Conservation (phyloP, 2,797 vertebrate genomes). For the Sarcophilus harrisii region DNA sequence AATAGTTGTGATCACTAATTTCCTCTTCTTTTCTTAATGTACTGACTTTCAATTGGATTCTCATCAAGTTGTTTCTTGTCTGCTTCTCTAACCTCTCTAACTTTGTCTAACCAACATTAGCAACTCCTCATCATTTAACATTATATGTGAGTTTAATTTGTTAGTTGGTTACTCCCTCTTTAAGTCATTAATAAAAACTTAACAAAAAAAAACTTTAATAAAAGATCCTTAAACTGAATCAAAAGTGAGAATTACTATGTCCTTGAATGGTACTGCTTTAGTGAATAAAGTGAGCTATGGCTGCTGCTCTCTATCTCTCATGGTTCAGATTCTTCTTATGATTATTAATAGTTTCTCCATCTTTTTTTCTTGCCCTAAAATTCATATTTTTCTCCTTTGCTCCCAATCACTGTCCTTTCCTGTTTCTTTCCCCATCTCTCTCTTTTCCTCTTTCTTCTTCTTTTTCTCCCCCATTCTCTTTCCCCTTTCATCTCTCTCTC, state of each 20-base stretch:
- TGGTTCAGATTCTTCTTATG: neutral
- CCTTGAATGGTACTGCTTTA: neutral
- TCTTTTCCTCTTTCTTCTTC: too few relatives aligned
- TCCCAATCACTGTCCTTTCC: too few relatives aligned
- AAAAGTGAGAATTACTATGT: neutral
- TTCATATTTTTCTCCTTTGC: neutral
- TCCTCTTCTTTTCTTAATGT: neutral
- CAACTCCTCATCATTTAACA: neutral
- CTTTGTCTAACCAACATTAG: neutral
- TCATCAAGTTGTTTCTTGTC: neutral
- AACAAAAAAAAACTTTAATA: too few relatives aligned
- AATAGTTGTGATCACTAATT: neutral
- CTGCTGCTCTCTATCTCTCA: too few relatives aligned
- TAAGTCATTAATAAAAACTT: constrained; percentile 25
- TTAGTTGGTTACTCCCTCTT: neutral
- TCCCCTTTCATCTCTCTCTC: too few relatives aligned
- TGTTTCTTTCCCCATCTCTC: neutral
- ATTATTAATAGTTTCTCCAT: neutral
- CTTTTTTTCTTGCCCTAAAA: neutral
- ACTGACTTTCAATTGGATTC: neutral
- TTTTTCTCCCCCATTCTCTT: too few relatives aligned
- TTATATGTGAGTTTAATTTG: neutral
- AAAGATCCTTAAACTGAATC: neutral
- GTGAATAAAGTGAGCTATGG: neutral
- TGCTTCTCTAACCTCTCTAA: neutral